Percentiles rank a stretch among this genome's conserved stretches.
Conservation (phyloP, 2,113 vertebrate species). For the Bujurquina vittata region DNA sequence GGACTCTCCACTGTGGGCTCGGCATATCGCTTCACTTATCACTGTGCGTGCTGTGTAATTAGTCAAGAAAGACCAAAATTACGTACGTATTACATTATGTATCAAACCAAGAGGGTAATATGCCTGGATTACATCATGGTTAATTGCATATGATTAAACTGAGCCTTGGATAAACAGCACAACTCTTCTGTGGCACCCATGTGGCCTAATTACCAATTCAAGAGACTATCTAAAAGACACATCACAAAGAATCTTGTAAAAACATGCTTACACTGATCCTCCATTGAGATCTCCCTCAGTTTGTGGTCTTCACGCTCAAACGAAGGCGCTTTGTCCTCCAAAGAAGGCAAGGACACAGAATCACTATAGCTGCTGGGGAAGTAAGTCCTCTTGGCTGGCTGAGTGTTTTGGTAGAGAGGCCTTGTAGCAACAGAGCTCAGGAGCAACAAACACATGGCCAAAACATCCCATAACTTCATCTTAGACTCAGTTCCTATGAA, state of each 20-base stretch:
- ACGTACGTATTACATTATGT: conserved; percentile 1
- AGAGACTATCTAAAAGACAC: background rate
- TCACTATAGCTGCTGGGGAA: conserved; percentile 81
- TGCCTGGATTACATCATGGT: background rate
- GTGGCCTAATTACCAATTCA: background rate
- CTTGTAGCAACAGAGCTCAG: conserved; percentile 91
- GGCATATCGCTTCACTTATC: conserved; percentile 7
- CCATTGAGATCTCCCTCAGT: conserved; percentile 75
- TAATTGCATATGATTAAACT: background rate
- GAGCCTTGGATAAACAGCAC: background rate
- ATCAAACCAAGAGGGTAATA: conserved; percentile 8
- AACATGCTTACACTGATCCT: conserved; percentile 74
- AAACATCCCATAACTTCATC: conserved; percentile 99
- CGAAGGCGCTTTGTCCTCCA: conserved; percentile 73
- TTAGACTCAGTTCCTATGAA: conserved; percentile 95
- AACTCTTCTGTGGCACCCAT: background rate
- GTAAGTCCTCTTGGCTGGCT: conserved; percentile 83
- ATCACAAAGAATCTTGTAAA: background rate
- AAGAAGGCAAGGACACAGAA: conserved; percentile 76
- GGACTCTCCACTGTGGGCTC: conserved; percentile 32
- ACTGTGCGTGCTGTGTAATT: conserved; percentile 20
- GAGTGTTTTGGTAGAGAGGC: conserved; percentile 87
- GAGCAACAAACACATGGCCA: conserved; percentile 98
- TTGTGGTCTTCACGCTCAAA: conserved; percentile 72
- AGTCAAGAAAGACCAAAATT: conserved; percentile 5